Evolutionary conservation across 2,797 vertebrate genomes (phyloP).

Genomic region (Delichon dasypus): DNA sequence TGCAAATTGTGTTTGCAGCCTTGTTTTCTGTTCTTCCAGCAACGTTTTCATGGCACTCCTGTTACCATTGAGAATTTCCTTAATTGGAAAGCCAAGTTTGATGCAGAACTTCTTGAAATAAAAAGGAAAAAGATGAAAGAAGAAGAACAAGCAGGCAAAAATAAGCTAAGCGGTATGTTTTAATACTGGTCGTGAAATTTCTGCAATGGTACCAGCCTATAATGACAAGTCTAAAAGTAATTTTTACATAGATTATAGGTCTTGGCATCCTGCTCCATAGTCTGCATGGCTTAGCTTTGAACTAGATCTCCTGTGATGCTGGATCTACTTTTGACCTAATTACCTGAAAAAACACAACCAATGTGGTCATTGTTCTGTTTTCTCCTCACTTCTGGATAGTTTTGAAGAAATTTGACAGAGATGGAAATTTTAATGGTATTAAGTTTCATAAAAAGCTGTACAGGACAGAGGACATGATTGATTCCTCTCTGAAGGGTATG

Average conservation of each 20-base stretch:
- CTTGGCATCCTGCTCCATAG: background rate
- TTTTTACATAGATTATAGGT: background rate
- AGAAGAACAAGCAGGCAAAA: constrained; percentile 89
- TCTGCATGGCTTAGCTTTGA: background rate
- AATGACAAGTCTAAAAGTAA: background rate
- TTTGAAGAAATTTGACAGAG: background rate
- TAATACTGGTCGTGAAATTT: background rate
- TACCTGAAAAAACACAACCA: background rate
- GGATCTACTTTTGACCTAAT: background rate
- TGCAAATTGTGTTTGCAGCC: background rate
- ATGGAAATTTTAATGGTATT: background rate
- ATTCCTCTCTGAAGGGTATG: background rate
- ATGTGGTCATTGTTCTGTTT: background rate
- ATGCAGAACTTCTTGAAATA: constrained; percentile 86
- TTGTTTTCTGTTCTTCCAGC: constrained; percentile 73
- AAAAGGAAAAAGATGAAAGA: constrained; percentile 91
- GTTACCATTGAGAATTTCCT: constrained; percentile 97
- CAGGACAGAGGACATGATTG: rapidly evolving
- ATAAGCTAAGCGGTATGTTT: constrained; percentile 88
- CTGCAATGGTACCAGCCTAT: background rate
- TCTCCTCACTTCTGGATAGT: background rate
- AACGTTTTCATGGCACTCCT: constrained; percentile 93
- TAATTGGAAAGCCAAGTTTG: constrained; percentile 92
- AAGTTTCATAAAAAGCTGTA: background rate
- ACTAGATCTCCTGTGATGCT: background rate